Evolutionary conservation across 2,113 vertebrate species (phyloP).

Genomic region (Alligator sinensis): DNA sequence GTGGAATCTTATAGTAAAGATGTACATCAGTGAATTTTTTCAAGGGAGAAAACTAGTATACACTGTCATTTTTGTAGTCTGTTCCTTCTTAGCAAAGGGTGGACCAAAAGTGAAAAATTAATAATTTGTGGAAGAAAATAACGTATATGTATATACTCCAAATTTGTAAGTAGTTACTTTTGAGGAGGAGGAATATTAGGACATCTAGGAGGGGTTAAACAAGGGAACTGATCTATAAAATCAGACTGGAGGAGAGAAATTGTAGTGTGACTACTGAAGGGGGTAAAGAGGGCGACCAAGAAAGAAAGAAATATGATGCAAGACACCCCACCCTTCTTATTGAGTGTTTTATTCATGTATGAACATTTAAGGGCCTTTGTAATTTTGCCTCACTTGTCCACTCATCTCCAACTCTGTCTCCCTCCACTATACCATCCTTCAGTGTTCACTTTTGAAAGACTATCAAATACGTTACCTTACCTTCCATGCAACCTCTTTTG

Average conservation of each 20-base stretch:
- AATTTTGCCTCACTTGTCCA: not conserved
- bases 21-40: not conserved
- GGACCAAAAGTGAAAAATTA: not conserved
- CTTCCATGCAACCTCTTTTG: not conserved
- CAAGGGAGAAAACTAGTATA: not conserved
- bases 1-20: not conserved
- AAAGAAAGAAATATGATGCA: not conserved
- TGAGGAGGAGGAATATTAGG: too few species aligned
- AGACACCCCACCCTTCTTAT: not conserved
- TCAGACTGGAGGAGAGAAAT: not conserved
- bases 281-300: not conserved
- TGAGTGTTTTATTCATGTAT: not conserved
- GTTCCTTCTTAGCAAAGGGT: not conserved
- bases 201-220: not conserved
- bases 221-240: not conserved
- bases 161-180: too few species aligned
- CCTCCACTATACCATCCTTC: not conserved
- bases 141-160: fast-evolving
- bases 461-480: not conserved
- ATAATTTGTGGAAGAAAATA: not conserved
- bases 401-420: not conserved
- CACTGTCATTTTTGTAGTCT: not conserved
- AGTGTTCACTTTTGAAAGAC: not conserved
- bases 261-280: not conserved
- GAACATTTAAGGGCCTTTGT: not conserved